These are phyloP conservation scores for Torymus aiolomorphi DNA, from an alignment of 2,888 invertebrate genomes.

Conservation along the genomic window DNA sequence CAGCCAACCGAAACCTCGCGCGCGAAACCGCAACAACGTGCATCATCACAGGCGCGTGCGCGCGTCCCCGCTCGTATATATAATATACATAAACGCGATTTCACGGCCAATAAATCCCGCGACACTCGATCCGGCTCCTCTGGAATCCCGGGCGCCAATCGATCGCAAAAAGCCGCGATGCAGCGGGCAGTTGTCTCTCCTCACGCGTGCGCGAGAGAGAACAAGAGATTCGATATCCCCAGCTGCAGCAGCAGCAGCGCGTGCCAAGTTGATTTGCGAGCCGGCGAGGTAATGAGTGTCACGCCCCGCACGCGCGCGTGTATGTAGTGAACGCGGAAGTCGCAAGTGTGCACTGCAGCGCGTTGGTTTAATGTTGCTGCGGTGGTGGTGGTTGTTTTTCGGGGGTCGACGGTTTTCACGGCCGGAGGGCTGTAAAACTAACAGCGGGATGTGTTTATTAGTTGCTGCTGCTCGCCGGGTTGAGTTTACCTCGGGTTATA, in stretches of 20 bases:
- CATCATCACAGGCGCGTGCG: not conserved
- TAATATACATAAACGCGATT: conserved; percentile 4
- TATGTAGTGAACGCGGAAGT: conserved; percentile 32
- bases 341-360: too few species aligned
- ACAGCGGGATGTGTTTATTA: too few species aligned
- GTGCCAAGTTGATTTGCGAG: conserved; percentile 42
- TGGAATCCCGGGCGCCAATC: not conserved
- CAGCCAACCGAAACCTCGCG: too few species aligned
- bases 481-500: too few species aligned
- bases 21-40: too few species aligned
- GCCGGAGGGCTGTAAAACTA: too few species aligned
- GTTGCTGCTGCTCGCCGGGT: too few species aligned
- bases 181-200: not conserved
- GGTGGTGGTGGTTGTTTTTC: too few species aligned
- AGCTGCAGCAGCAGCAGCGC: not conserved
- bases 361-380: too few species aligned
- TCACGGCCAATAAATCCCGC: conserved; percentile 23
- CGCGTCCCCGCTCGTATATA: not conserved
- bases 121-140: conserved; percentile 1
- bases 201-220: not conserved
- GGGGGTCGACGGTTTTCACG: too few species aligned
- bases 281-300: conserved; percentile 32
- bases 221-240: not conserved
- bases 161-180: not conserved
- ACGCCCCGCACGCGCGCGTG: conserved; percentile 13